Conservation (phyloP, 2,113 vertebrate species). For the Lepus americanus region DNA sequence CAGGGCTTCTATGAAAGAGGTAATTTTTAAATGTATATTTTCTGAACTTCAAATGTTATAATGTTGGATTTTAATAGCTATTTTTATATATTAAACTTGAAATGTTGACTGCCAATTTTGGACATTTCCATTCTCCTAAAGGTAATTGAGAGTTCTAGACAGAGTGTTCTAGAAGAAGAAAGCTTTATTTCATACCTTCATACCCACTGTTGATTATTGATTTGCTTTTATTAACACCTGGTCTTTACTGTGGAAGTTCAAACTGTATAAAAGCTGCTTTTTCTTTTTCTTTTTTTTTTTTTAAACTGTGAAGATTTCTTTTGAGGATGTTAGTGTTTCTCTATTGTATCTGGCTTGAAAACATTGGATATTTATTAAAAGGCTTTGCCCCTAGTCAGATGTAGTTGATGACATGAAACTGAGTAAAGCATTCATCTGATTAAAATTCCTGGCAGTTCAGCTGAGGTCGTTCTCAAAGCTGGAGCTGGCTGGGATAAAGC, state of each 20-base stretch:
- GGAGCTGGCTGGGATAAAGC: background rate
- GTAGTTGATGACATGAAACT: slow-evolving; percentile 57
- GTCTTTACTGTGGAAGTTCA: slow-evolving; percentile 84
- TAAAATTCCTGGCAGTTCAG: slow-evolving; percentile 51
- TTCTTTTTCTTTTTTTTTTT: slow-evolving; percentile 21
- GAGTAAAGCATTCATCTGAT: slow-evolving; percentile 3
- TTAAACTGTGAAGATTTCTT: slow-evolving; percentile 66
- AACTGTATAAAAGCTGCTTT: slow-evolving; percentile 76
- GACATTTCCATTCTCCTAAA: slow-evolving; percentile 60
- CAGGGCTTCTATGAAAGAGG: background rate
- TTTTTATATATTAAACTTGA: slow-evolving; percentile 50
- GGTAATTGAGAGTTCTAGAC: slow-evolving; percentile 60
- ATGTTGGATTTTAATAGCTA: slow-evolving; percentile 48
- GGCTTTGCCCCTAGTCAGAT: slow-evolving; percentile 58
- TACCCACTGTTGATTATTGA: slow-evolving; percentile 85
- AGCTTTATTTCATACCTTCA: slow-evolving; percentile 66
- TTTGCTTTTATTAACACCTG: slow-evolving; percentile 88
- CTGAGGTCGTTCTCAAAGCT: background rate
- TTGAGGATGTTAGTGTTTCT: slow-evolving; percentile 53
- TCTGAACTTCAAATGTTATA: slow-evolving; percentile 40
- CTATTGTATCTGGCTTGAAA: slow-evolving; percentile 52
- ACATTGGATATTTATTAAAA: slow-evolving; percentile 68
- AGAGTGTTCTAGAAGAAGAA: slow-evolving; percentile 67
- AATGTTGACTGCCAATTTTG: slow-evolving; percentile 43
- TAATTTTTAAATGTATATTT: slow-evolving; percentile 42